A percentile compares a stretch with the other conserved stretches of the same genome.
phyloP scores from a whole-genome alignment of 2,888 invertebrate genomes.

The Willowsia nigromaculata region DNA sequence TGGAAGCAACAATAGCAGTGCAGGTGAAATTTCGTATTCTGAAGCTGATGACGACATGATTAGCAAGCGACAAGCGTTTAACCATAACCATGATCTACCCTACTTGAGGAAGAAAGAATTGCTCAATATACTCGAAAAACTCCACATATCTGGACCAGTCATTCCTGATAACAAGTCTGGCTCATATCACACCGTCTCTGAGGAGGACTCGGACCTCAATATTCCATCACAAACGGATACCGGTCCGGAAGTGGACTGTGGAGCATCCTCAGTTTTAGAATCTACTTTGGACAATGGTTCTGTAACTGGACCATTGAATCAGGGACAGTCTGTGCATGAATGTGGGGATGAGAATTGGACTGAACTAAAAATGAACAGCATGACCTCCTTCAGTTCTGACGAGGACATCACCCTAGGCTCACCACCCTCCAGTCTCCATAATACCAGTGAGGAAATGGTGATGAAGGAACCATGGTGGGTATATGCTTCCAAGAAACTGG shows the following conservation, averaged over 20 bases:
- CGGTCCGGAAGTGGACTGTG: conserved; percentile 22
- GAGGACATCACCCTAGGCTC: conserved; percentile 72
- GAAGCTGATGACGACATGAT: conserved; percentile 1
- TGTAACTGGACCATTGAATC: neutral
- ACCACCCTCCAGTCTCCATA: neutral
- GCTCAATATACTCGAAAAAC: conserved; percentile 71
- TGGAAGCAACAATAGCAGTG: conserved; percentile 53
- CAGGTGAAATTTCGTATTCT: conserved; percentile 37
- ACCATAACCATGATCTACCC: neutral
- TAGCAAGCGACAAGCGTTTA: neutral
- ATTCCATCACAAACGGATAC: conserved; percentile 35
- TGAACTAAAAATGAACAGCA: conserved; percentile 2
- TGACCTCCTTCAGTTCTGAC: conserved; percentile 75
- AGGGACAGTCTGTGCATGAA: conserved; percentile 12
- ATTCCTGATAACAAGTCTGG: conserved; percentile 75
- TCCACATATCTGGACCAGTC: conserved; percentile 71
- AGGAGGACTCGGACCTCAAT: conserved; percentile 72
- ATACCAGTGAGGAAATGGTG: conserved; percentile 67
- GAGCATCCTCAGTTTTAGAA: neutral
- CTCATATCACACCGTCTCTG: conserved; percentile 76
- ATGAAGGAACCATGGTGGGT: conserved; percentile 75
- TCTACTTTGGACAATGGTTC: neutral
- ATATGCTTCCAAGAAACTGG: conserved; percentile 64
- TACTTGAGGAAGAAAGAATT: conserved; percentile 40
- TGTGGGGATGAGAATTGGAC: neutral